Evolutionary conservation across 2,113 vertebrate genomes (phyloP).

Genomic region (Azemiops feae): DNA sequence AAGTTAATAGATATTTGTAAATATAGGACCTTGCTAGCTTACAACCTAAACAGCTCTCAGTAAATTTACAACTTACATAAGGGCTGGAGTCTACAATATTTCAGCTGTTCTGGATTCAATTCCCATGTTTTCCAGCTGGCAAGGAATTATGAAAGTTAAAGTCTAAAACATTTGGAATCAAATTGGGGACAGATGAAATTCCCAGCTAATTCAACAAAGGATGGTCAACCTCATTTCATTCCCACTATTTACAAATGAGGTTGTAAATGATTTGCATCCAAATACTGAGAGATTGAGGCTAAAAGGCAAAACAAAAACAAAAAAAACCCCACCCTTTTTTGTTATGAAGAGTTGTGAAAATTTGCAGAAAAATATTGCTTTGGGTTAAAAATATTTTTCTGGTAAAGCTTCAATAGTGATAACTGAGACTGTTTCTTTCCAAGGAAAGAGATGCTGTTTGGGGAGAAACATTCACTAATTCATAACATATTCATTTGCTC

Average conservation of each 20-base stretch:
- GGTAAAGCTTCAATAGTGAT: background rate
- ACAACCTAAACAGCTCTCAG: background rate
- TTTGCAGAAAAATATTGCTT: background rate
- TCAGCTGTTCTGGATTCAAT: background rate
- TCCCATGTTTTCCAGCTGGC: background rate
- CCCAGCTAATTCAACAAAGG: background rate
- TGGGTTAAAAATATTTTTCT: background rate
- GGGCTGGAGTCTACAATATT: background rate
- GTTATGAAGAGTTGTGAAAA: constrained; percentile 13
- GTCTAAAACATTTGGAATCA: background rate
- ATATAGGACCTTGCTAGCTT: background rate
- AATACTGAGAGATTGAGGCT: background rate
- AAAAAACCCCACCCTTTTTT: background rate
- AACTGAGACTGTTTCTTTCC: background rate
- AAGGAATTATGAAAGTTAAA: background rate
- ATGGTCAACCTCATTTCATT: background rate
- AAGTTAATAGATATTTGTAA: background rate
- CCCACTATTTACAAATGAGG: fast-evolving
- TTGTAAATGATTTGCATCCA: background rate
- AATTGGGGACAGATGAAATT: background rate
- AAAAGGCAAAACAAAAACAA: background rate
- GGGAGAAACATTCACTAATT: background rate
- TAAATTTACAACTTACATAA: background rate
- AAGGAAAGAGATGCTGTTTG: background rate
- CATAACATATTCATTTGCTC: background rate